Base-by-base conservation (phyloP, 2,113 vertebrate species). In the Lamprotornis superbus region DNA sequence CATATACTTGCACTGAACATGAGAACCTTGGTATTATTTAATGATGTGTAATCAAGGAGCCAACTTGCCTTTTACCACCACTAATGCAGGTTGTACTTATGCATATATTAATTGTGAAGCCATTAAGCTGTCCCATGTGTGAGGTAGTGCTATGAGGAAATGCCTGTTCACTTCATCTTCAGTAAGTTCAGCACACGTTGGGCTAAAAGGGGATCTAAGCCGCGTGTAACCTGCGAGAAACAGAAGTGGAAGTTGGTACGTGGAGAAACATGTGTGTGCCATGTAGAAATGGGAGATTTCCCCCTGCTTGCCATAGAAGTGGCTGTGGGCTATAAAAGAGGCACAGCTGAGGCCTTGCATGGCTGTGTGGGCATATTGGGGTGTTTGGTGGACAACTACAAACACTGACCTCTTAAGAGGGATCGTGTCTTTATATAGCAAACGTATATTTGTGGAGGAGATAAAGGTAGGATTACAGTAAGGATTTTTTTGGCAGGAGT, bases 1-100 rank as follows among this genome's bases (percentile, higher is more conserved):
- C 5, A 0, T 12, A 12, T 8, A 12, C 44, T 33, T 56, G 25
- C 31, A 33, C 46, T 0, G 0, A 78, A 17, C 64, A 25, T 3
- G 4, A 71, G 79, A 65, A 35, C 80, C 89, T 74, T 27, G 74
- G 22, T 67, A 18, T 53, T 44, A 57, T 89, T 95, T 92, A 95
- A 95, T 93, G 85, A 50, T 30, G 74, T 71, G 93, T 57, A 65
- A 95, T 94, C 87, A 88, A 94, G 94, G 60, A 71, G 79, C 90
- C 95, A 96, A 23, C 82, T 94, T 85, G 87, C 89, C 80, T 96
- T 90, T 96, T 83, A 84, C 87, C 46, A 68, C 85, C 50, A 15
- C 79, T 89, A 94, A 96, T 96, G 87, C 91, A 96, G 96, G 97
- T 96, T 97, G 96, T 94, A 96, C 96, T 97, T 97, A 97, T 96